Base-by-base conservation (phyloP, 2,113 vertebrate species). In the Eidolon helvum region DNA sequence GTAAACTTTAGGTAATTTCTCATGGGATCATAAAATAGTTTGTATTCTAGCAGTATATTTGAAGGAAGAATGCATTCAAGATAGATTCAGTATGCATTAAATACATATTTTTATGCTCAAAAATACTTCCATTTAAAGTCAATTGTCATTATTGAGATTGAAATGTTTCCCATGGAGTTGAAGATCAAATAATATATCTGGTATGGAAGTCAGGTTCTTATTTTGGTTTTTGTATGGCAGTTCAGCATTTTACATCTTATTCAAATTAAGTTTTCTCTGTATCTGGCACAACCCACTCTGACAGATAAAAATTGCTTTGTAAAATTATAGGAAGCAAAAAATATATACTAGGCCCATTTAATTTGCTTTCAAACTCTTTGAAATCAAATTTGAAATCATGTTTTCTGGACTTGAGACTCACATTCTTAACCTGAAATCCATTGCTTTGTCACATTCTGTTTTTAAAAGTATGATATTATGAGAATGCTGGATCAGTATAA, bases 321-420 rank as follows among this genome's bases (percentile, higher is more conserved):
- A 96, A 98, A 96, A 96, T 90, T 97, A 69, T 45, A 98, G 55
- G 45, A 92, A 96, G n/a, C 22, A 45, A 95, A 96, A 91, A 95
- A 35, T n/a, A 72, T 0, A 0, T 77, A 35, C 66, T 35, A 92
- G 33, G 26, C 90, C 97, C 18, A 96, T 98, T 97, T 98, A 24
- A 69, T 97, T 97, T 82, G 80, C 45, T 93, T 98, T 97, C 90
- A 96, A 97, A 96, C 74, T 96, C 28, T 93, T 98, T 96, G 97
- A 77, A 71, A 96, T 97, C 14, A 53, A 96, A 77, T 78, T 86
- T 90, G 80, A 94, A 98, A 80, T 84, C 97, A 3, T 90, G 38
- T 97, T 98, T 98, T 22, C 61, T 95, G 97, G 38, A 91, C 6
- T 90, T 96, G 71, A 91, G 95, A 80, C 30, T 91, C 48, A 40